Percentiles rank a stretch among this genome's conserved stretches.
These are phyloP conservation scores for Hyposoter dolosus DNA, from an alignment of 2,888 invertebrate species.

Conservation along the genomic window DNA sequence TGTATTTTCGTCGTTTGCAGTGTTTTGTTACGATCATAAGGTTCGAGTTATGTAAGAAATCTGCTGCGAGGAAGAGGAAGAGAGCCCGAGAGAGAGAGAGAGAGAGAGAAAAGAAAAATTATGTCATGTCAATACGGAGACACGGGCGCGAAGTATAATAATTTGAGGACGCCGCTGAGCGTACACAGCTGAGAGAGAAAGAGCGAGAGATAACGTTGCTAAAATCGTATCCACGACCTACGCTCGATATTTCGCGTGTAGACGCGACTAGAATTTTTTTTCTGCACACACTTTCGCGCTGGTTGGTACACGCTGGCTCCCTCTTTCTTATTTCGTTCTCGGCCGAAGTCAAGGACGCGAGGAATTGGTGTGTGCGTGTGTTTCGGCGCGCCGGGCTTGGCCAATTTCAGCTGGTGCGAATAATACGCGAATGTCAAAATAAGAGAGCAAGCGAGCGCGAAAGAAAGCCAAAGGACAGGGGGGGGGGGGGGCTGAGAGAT, in stretches of 20 bases:
- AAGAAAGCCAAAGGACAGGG: not conserved
- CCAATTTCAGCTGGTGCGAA: slow-evolving; percentile 62
- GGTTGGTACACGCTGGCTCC: slow-evolving; percentile 8
- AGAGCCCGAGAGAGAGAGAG: slow-evolving; percentile 30
- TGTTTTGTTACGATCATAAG: slow-evolving; percentile 31
- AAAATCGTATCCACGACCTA: slow-evolving; percentile 71
- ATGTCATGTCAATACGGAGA: slow-evolving; percentile 26
- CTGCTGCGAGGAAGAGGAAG: not conserved
- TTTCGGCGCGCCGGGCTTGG: slow-evolving; percentile 42
- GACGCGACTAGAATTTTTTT: slow-evolving; percentile 67
- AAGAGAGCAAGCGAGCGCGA: slow-evolving; percentile 18
- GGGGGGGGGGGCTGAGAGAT: slow-evolving; percentile 44
- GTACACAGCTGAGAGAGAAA: not conserved
- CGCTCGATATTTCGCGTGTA: slow-evolving; percentile 67
- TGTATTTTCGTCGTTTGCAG: slow-evolving; percentile 14
- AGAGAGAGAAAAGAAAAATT: slow-evolving; percentile 39
- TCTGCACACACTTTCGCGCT: slow-evolving; percentile 18
- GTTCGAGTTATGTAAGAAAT: slow-evolving; percentile 38
- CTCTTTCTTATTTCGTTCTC: slow-evolving; percentile 31
- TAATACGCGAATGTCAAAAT: slow-evolving; percentile 51
- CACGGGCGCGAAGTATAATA: slow-evolving; percentile 48
- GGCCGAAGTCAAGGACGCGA: slow-evolving; percentile 68
- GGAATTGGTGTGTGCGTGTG: slow-evolving; percentile 33
- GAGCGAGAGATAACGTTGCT: slow-evolving; percentile 44
- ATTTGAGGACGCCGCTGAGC: slow-evolving; percentile 28